A percentile compares a stretch with the other conserved stretches of the same genome.
Evolutionary conservation across 35 echinoderm and acorn worm genomes (phyloP).

Genomic region (Heliocidaris tuberculata): DNA sequence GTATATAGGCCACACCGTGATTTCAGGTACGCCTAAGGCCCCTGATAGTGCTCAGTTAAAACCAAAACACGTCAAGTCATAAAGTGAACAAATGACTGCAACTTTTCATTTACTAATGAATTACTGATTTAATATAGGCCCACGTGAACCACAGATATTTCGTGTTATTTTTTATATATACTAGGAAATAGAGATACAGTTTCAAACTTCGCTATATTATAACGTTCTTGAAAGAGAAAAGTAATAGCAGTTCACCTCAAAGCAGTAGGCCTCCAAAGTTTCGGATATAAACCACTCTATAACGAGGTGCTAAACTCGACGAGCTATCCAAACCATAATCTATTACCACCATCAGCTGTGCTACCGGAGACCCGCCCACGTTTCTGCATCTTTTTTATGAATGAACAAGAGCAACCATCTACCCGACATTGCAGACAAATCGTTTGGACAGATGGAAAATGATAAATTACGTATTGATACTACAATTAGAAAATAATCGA

Average conservation of each 20-base stretch:
- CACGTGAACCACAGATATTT: too few species aligned
- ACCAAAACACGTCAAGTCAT: too few species aligned
- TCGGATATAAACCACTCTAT: background rate
- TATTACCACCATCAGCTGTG: background rate
- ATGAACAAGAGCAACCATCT: background rate
- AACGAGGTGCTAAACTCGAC: background rate
- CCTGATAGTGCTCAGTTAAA: too few species aligned
- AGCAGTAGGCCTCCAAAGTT: background rate
- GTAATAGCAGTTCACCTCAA: background rate
- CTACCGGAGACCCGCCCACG: background rate
- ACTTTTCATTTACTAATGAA: too few species aligned
- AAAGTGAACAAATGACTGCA: too few species aligned
- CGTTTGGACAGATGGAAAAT: background rate
- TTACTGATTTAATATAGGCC: too few species aligned
- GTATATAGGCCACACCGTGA: too few species aligned
- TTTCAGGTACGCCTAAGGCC: too few species aligned
- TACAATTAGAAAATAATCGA: background rate
- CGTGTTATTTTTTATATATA: too few species aligned
- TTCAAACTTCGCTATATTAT: too few species aligned
- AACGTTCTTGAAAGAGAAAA: background rate
- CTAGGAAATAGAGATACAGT: too few species aligned
- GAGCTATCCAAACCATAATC: background rate
- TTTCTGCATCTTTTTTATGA: background rate
- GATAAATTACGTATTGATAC: too few species aligned
- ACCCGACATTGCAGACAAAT: background rate